A percentile compares a stretch with the other conserved stretches of the same genome.
Conservation (phyloP, 2,888 invertebrate genomes). For the Pomacea canaliculata region DNA sequence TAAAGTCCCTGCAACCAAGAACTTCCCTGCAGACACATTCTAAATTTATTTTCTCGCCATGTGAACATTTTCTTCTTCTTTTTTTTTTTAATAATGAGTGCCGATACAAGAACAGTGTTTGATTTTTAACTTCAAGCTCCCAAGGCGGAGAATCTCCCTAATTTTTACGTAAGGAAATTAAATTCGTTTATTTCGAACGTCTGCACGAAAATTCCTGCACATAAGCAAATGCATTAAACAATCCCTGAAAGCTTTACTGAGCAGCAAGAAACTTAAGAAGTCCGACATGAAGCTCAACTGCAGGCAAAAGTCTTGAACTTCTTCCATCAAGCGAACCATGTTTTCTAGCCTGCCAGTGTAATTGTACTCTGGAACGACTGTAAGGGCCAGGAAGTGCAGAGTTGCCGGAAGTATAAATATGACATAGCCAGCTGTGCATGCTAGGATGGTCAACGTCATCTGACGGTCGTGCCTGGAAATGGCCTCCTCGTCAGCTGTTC, state of each 20-base stretch:
- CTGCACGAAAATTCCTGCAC: too few species aligned
- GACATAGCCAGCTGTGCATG: background rate
- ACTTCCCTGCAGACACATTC: too few species aligned
- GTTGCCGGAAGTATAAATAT: background rate
- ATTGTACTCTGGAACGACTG: background rate
- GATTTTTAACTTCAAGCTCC: too few species aligned
- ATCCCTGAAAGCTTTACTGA: background rate
- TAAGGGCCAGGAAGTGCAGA: background rate
- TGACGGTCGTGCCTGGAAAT: background rate
- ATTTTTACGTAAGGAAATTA: too few species aligned
- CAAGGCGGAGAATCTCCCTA: too few species aligned
- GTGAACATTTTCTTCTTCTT: too few species aligned
- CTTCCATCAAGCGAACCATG: background rate
- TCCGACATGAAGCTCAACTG: background rate
- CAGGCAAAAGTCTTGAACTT: background rate
- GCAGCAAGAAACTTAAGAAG: background rate
- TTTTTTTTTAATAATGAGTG: too few species aligned
- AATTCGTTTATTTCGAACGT: too few species aligned
- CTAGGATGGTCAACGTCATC: background rate
- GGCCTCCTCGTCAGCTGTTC: background rate
- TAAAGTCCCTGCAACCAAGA: too few species aligned
- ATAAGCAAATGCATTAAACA: too few species aligned
- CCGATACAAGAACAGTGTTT: too few species aligned
- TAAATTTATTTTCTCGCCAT: too few species aligned
- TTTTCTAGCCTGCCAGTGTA: background rate